A percentile compares a stretch with the other conserved stretches of the same genome.
Conservation (phyloP, 2,113 vertebrate species). For the Oreochromis aureus region DNA sequence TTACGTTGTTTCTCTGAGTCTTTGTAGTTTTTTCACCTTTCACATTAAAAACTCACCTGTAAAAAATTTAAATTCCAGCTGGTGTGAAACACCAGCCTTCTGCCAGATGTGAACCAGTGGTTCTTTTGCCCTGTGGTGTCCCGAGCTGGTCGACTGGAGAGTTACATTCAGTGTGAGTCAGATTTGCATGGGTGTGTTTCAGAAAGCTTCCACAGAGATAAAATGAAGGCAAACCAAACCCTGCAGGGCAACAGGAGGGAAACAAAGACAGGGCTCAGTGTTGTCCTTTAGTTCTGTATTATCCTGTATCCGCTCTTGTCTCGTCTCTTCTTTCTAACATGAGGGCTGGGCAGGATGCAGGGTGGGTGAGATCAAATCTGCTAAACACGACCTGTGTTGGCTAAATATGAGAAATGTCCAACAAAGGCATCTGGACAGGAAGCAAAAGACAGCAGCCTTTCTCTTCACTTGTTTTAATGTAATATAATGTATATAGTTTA, state of each 20-base stretch:
- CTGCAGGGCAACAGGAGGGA: background rate
- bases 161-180: background rate
- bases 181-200: background rate
- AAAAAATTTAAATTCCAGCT: background rate
- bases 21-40: accelerated
- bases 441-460: background rate
- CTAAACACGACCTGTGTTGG: accelerated
- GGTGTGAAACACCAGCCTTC: background rate
- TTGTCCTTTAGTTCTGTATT: background rate
- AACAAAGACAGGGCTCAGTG: background rate
- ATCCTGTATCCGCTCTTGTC: background rate
- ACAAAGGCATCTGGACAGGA: background rate
- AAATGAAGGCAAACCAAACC: background rate
- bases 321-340: background rate
- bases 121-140: background rate
- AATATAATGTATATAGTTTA: background rate
- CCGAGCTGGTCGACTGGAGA: background rate
- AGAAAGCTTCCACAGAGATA: background rate
- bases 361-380: background rate
- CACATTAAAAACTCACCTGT: background rate
- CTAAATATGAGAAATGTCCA: background rate
- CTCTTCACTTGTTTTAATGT: background rate
- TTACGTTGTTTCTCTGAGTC: background rate
- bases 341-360: background rate
- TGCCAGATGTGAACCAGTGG: accelerated